These are phyloP conservation scores for Sinohyriopsis cumingii DNA, from an alignment of 2,888 invertebrate species.

Conservation along the genomic window DNA sequence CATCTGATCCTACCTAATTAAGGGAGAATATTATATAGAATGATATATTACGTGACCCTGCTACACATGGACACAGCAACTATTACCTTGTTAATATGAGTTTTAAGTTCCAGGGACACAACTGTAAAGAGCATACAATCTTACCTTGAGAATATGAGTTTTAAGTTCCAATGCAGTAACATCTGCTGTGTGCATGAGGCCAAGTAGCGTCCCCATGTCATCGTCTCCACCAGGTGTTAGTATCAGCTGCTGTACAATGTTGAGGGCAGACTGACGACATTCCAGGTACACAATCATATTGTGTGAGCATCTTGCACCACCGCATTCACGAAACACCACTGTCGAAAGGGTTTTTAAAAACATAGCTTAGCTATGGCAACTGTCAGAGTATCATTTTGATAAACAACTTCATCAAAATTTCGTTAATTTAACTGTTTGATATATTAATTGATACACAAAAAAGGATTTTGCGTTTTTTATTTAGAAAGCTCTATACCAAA, in stretches of 20 bases:
- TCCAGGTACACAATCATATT: constrained; percentile 77
- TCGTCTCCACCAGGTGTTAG: constrained; percentile 92
- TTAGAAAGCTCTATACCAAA: too few species aligned
- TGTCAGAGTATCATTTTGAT: neutral
- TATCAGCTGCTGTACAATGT: constrained; percentile 72
- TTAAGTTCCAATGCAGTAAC: constrained; percentile 87
- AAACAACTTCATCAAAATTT: neutral
- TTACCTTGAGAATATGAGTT: constrained; percentile 83
- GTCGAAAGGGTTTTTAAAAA: neutral
- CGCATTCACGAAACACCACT: constrained; percentile 91
- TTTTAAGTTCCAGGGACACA: too few species aligned
- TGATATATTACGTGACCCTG: too few species aligned
- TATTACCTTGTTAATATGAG: too few species aligned
- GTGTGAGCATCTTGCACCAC: constrained; percentile 93
- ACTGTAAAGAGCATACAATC: neutral
- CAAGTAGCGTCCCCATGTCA: constrained; percentile 93
- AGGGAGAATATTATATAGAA: too few species aligned
- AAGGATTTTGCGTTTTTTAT: too few species aligned
- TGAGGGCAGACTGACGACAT: constrained; percentile 87
- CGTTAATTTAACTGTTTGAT: neutral
- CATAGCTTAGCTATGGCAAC: neutral
- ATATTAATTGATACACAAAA: too few species aligned
- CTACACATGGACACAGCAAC: too few species aligned
- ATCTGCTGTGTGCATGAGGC: constrained; percentile 92
- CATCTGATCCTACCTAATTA: too few species aligned